phyloP scores from a whole-genome alignment of 2,797 vertebrate species.

The Lutjanus argentimaculatus region DNA sequence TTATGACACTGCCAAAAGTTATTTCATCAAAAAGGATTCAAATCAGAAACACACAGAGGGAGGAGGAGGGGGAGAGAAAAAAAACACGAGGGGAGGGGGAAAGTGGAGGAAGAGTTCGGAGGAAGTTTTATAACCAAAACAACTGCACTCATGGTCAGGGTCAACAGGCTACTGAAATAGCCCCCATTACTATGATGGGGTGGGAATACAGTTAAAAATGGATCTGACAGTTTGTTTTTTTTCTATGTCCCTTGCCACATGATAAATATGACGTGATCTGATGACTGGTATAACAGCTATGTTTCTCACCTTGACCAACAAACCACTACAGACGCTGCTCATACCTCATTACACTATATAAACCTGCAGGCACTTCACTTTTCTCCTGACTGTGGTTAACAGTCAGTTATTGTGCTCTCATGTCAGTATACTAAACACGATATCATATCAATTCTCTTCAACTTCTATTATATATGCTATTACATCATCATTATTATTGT shows the following conservation, averaged over 20 bases:
- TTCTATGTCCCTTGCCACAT: not conserved
- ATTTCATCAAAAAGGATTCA: not conserved
- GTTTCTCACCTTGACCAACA: conserved; percentile 11
- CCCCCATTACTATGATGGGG: too few species aligned
- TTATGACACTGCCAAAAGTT: conserved; percentile 6
- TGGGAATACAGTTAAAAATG: not conserved
- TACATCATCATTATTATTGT: not conserved
- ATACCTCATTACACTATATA: not conserved
- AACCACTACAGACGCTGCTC: not conserved
- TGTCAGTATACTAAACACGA: not conserved
- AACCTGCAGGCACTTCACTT: not conserved
- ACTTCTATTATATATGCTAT: not conserved
- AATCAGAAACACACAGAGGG: not conserved
- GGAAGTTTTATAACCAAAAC: not conserved
- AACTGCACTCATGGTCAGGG: not conserved
- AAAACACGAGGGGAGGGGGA: too few species aligned
- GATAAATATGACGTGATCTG: not conserved
- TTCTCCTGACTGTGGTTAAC: not conserved
- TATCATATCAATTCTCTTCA: not conserved
- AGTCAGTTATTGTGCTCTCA: not conserved
- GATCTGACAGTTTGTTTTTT: not conserved
- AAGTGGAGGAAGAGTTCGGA: not conserved
- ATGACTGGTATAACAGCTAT: not conserved
- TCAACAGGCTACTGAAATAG: not conserved
- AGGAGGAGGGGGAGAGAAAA: too few species aligned